A percentile compares a stretch with the other conserved stretches of the same genome.
Conservation (phyloP, 2,797 vertebrate genomes). For the Microctenopoma steveboyesi region DNA sequence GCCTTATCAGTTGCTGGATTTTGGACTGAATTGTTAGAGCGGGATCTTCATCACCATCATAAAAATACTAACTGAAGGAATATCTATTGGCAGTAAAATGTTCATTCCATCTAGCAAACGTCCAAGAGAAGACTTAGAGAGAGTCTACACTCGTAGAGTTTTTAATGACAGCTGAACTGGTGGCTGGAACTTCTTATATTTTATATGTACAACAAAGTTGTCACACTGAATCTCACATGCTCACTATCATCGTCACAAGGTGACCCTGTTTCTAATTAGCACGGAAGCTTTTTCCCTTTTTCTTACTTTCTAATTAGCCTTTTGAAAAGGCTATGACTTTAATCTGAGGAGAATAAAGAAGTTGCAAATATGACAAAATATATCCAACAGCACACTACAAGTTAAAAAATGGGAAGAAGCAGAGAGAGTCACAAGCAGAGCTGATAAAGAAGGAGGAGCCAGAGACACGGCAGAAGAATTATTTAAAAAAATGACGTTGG, state of each 20-base stretch:
- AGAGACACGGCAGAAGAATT: background rate
- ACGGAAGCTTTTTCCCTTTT: background rate
- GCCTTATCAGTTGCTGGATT: background rate
- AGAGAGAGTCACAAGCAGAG: background rate
- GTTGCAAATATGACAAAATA: background rate
- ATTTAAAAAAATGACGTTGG: background rate
- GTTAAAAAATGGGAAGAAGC: background rate
- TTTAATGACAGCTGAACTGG: background rate
- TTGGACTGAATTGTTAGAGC: background rate
- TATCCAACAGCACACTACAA: background rate
- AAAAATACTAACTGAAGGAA: conserved; percentile 4
- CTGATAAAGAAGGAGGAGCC: background rate
- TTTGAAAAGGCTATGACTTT: background rate
- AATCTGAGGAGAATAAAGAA: background rate
- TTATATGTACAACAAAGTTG: background rate
- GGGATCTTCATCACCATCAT: background rate
- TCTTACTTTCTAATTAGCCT: background rate
- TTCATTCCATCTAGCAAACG: background rate
- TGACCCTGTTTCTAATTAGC: background rate
- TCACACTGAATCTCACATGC: background rate
- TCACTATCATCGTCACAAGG: background rate
- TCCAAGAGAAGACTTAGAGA: too few species aligned
- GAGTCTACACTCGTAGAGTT: too few species aligned
- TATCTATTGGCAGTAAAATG: background rate
- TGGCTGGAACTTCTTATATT: background rate